phyloP scores from a whole-genome alignment of 1,140 invertebrate species.

The Tenebrio molitor region DNA sequence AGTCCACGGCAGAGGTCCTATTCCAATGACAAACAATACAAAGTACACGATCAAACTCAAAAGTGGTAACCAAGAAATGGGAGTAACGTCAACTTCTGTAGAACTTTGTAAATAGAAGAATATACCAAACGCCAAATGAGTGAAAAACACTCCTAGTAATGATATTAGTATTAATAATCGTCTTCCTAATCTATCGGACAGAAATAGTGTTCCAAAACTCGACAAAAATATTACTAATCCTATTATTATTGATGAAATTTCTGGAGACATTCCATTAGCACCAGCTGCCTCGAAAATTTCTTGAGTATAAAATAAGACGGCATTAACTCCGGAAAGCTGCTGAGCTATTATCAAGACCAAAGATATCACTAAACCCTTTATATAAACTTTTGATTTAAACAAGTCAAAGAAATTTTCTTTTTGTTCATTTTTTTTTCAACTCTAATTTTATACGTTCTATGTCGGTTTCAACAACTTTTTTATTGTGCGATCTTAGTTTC shows the following conservation, averaged over 20 bases:
- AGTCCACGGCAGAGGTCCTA: background rate
- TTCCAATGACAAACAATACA: background rate
- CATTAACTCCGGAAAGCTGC: constrained; percentile 13
- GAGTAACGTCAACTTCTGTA: too few relatives aligned
- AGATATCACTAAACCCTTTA: constrained; percentile 25
- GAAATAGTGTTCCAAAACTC: constrained; percentile 33
- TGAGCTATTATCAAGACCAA: constrained; percentile 21
- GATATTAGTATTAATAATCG: background rate
- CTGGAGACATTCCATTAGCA: background rate
- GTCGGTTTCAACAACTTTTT: background rate
- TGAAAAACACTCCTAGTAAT: constrained; percentile 1
- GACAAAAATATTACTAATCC: constrained; percentile 20
- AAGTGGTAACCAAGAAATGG: constrained; percentile 1
- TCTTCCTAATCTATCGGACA: constrained; percentile 5
- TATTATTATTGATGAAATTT: constrained; percentile 11
- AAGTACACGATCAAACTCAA: background rate
- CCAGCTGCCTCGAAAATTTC: constrained; percentile 12
- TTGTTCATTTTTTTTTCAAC: background rate
- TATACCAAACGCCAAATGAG: constrained; percentile 61
- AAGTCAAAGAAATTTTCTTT: constrained; percentile 3
- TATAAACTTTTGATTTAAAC: too few relatives aligned
- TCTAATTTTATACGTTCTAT: background rate
- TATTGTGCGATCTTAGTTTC: constrained; percentile 1
- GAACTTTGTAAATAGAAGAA: too few relatives aligned
- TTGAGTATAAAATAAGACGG: constrained; percentile 10